Conservation (phyloP, 2,888 invertebrate genomes). For the Stenoptilia bipunctidactyla region DNA sequence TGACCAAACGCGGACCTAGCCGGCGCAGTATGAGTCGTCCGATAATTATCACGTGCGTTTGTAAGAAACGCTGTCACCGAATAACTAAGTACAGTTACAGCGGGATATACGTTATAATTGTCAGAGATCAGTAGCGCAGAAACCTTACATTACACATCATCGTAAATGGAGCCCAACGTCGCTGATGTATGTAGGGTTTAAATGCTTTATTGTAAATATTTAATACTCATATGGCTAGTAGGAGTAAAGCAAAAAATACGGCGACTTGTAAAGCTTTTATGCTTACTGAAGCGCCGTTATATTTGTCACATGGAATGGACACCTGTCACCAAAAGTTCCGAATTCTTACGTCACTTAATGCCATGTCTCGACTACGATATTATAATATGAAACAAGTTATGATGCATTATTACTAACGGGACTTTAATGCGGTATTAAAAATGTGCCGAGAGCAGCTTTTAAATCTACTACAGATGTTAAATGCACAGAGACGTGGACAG, state of each 20-base stretch:
- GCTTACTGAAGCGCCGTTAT: too few relatives aligned
- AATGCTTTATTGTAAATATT: too few relatives aligned
- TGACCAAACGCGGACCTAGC: too few relatives aligned
- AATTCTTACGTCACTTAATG: too few relatives aligned
- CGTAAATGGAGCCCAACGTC: background rate
- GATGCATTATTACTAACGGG: background rate
- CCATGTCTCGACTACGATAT: background rate
- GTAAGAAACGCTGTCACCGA: background rate
- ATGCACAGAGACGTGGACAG: background rate
- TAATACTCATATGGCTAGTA: too few relatives aligned
- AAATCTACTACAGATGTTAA: background rate
- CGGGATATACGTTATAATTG: conserved; percentile 1
- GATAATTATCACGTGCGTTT: too few relatives aligned
- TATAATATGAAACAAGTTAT: background rate
- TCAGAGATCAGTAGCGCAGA: background rate
- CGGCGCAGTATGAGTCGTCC: too few relatives aligned
- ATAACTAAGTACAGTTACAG: background rate
- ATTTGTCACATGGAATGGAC: too few relatives aligned
- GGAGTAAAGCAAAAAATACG: too few relatives aligned
- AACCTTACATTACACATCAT: background rate
- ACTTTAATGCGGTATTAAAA: background rate
- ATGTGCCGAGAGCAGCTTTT: background rate
- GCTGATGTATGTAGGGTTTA: background rate
- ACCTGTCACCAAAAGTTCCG: too few relatives aligned
- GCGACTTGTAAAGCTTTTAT: too few relatives aligned